Evolutionary conservation across 2,797 vertebrate genomes (phyloP).

Genomic region (Sorex maritimensis): DNA sequence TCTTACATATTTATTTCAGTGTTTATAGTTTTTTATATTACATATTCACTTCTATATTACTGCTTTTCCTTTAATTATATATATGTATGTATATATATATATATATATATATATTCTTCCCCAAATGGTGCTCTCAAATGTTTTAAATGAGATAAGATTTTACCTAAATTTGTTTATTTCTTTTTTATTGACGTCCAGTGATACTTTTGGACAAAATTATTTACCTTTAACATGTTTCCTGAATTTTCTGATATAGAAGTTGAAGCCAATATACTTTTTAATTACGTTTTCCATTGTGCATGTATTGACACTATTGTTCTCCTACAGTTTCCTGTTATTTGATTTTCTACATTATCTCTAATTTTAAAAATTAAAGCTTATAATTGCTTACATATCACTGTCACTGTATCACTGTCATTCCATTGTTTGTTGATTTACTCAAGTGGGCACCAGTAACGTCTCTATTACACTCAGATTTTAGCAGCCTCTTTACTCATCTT

Average conservation of each 20-base stretch:
- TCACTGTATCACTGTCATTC: no score
- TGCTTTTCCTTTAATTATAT: neutral
- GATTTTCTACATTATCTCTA: neutral
- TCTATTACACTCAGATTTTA: no score
- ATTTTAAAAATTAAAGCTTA: slow-evolving; percentile 12
- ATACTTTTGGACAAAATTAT: neutral
- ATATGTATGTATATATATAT: neutral
- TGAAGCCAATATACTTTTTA: neutral
- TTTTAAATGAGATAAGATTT: neutral
- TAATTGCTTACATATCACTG: neutral
- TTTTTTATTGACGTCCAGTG: neutral
- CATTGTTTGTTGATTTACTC: no score
- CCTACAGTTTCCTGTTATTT: neutral
- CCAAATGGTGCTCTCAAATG: neutral
- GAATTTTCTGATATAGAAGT: neutral
- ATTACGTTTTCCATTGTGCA: neutral
- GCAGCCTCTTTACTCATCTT: no score
- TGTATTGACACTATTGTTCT: neutral
- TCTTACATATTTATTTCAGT: neutral
- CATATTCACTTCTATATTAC: neutral
- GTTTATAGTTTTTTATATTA: neutral
- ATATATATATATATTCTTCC: neutral
- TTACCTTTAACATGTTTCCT: neutral
- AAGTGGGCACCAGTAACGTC: no score
- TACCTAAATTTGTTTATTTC: neutral